Evolutionary conservation across 2,113 vertebrate species (phyloP).

Genomic region (Campylorhamphus procurvoides): DNA sequence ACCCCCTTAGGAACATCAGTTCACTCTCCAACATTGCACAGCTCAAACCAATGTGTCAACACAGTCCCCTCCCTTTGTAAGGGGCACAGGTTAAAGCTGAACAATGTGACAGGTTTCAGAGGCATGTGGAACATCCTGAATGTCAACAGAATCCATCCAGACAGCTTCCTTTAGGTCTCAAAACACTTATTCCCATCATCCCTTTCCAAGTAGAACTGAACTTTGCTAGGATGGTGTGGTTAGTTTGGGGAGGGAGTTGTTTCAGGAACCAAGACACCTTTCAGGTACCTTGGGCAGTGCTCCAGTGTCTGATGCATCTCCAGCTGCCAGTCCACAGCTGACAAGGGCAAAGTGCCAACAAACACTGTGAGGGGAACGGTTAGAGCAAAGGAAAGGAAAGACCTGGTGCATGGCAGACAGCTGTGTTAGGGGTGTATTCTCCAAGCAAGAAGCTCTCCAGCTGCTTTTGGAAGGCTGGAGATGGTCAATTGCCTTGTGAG

Average conservation of each 20-base stretch:
- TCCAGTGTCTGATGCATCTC: background rate
- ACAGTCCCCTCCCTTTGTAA: background rate
- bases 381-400: background rate
- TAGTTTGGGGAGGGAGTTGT: background rate
- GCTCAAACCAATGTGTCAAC: background rate
- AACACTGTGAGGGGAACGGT: background rate
- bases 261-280: accelerated
- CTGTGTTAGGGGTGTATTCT: background rate
- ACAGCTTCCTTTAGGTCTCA: background rate
- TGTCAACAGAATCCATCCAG: background rate
- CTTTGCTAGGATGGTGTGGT: background rate
- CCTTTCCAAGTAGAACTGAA: background rate
- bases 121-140: background rate
- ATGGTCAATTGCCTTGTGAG: accelerated
- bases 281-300: accelerated
- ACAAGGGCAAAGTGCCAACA: background rate
- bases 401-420: background rate
- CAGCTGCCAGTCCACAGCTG: background rate
- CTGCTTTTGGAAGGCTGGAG: background rate
- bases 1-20: constrained; percentile 13
- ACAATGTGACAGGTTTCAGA: background rate
- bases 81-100: background rate
- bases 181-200: background rate
- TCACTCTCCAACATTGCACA: constrained; percentile 59
- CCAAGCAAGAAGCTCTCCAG: background rate